These are phyloP conservation scores for Pteronotus mesoamericanus DNA, from an alignment of 2,797 vertebrate species.

Conservation along the genomic window DNA sequence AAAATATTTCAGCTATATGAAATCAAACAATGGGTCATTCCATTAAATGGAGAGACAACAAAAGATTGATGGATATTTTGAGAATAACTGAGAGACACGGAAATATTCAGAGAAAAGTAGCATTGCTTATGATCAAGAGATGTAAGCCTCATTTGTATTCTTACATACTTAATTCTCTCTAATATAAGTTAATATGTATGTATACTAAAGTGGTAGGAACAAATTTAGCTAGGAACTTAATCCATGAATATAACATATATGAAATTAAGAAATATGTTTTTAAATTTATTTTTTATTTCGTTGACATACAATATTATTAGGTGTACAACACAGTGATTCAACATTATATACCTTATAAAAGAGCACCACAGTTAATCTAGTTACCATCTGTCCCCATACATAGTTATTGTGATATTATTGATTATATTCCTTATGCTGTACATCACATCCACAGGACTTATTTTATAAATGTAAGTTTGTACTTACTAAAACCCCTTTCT, in stretches of 20 bases:
- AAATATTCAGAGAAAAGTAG: neutral
- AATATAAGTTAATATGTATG: neutral
- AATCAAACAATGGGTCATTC: neutral
- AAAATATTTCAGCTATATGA: neutral
- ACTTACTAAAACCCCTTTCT: neutral
- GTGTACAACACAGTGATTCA: neutral
- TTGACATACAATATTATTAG: neutral
- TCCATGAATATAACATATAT: neutral
- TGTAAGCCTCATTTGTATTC: neutral
- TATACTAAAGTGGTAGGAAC: neutral
- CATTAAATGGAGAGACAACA: neutral
- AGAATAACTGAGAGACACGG: neutral
- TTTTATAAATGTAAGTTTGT: neutral
- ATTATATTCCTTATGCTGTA: neutral
- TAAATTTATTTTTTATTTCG: neutral
- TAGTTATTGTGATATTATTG: neutral
- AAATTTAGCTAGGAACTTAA: neutral
- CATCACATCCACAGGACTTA: neutral
- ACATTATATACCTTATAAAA: neutral
- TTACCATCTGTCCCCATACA: neutral
- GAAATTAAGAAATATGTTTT: constrained; percentile 8
- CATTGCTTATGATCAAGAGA: neutral
- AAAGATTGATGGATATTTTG: neutral
- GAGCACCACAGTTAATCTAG: neutral
- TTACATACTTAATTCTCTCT: neutral